Evolutionary conservation across 2,113 vertebrate species (phyloP), one percentile per base, ranked within the genome.

Genomic region (Epinephelus fuscoguttatus): DNA sequence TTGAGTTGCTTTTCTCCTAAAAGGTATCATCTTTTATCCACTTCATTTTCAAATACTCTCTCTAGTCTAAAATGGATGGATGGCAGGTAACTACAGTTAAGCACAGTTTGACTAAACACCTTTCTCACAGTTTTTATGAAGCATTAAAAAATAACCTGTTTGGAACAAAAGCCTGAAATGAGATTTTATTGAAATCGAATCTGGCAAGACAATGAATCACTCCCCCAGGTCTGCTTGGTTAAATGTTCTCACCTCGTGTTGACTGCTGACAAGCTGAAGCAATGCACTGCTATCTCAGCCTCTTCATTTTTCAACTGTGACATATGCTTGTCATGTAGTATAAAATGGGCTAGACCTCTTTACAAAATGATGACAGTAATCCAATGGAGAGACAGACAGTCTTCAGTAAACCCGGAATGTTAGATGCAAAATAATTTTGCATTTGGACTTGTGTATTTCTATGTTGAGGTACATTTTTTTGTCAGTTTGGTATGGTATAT

Each of bases 91-190:
- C 62, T 33, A 63, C 49, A 61, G 57, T 62, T 33, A 2, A 40
- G 33, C 57, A 15, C 6, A 40, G 15, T 60, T 66, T 59, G 53
- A 66, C 42, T 27, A 37, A 59, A 59, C 11, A 13, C 45, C 21
- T 70, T 25, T 64, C 21, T 23, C 4, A 10, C 14, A 42, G 49
- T 27, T 68, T 40, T 74, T 61, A 69, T 62, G 10, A 6, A 42
- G 6, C 62, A 4, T 56, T 82, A 33, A 63, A 70, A 61, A 70
- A 23, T 49, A 55, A 52, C 17, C n/a, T 69, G 17, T 81, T 55
- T 49, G 47, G 23, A 56, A 14, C 30, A 57, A 62, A 78, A 45
- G 11, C 21, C 37, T 30, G 9, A 25, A 33, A 19, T 25, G 12
- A 71, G 11, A 77, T 70, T 63, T 21, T 25, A 21, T 60, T 82